Percentiles rank a stretch among this genome's conserved stretches.
phyloP scores from a whole-genome alignment of 2,888 invertebrate species.

The Phorcus lineatus region DNA sequence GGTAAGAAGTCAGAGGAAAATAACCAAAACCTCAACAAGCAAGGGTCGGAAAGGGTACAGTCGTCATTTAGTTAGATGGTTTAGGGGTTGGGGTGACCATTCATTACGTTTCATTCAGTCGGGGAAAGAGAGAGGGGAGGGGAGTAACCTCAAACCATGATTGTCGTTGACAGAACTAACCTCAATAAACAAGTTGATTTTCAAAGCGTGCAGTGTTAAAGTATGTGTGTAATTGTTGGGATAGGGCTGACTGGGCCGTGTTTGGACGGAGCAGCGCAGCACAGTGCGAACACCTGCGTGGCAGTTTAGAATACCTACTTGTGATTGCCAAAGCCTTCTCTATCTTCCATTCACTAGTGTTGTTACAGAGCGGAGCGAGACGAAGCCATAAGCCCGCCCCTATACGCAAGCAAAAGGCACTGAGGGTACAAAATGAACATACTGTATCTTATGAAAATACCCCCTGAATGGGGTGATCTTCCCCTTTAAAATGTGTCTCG shows the following conservation, averaged over 20 bases:
- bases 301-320: not conserved
- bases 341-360: not conserved
- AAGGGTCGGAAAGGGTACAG: no score
- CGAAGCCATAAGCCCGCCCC: not conserved
- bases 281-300: not conserved
- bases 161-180: not conserved
- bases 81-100: no score
- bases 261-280: not conserved
- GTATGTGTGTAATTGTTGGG: constrained; percentile 1
- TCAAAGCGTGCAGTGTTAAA: not conserved
- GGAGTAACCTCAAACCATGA: no score
- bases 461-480: not conserved
- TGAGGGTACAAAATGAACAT: not conserved
- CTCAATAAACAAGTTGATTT: not conserved
- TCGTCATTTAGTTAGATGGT: no score
- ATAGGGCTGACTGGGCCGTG: not conserved
- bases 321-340: not conserved
- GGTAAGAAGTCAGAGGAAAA: no score
- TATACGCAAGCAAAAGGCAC: not conserved
- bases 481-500: not conserved
- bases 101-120: no score
- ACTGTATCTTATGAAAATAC: not conserved
- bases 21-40: no score
- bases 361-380: not conserved
- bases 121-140: no score